These are phyloP conservation scores for Scophthalmus maximus DNA, from an alignment of 2,113 vertebrate species.

Conservation along the genomic window DNA sequence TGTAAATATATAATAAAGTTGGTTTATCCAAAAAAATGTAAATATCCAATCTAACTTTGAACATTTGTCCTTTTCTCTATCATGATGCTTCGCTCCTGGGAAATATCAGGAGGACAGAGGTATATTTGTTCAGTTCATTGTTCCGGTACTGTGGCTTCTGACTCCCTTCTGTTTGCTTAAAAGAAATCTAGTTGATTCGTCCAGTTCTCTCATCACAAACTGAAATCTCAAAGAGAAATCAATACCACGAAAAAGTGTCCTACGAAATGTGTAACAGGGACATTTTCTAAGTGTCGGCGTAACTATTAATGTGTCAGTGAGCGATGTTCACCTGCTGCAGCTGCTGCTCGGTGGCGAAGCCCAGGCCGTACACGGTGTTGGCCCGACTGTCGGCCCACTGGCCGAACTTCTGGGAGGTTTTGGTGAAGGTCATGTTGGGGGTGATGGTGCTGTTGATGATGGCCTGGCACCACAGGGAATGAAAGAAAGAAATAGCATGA, in stretches of 20 bases:
- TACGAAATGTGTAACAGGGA: neutral
- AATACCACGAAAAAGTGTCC: neutral
- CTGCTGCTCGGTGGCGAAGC: conserved; percentile 93
- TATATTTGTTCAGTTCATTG: neutral
- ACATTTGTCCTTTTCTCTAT: neutral
- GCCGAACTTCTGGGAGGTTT: conserved; percentile 97
- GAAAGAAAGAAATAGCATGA: neutral
- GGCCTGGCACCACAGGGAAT: conserved; percentile 80
- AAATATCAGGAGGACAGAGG: neutral
- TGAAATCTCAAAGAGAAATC: neutral
- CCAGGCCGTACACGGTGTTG: conserved; percentile 95
- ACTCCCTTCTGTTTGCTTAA: too few relatives aligned
- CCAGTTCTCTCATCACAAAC: neutral
- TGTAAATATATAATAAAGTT: too few relatives aligned
- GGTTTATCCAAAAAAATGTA: too few relatives aligned
- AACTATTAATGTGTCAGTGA: neutral
- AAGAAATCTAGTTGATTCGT: too few relatives aligned
- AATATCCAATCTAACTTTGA: too few relatives aligned
- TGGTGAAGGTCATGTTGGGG: conserved; percentile 98
- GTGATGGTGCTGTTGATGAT: conserved; percentile 98
- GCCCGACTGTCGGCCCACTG: conserved; percentile 97
- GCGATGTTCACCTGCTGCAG: conserved; percentile 88
- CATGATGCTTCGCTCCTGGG: neutral
- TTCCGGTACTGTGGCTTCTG: too few relatives aligned
- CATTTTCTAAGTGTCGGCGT: neutral